Conservation (phyloP, 2,113 vertebrate genomes). For the Gadus chalcogrammus region DNA sequence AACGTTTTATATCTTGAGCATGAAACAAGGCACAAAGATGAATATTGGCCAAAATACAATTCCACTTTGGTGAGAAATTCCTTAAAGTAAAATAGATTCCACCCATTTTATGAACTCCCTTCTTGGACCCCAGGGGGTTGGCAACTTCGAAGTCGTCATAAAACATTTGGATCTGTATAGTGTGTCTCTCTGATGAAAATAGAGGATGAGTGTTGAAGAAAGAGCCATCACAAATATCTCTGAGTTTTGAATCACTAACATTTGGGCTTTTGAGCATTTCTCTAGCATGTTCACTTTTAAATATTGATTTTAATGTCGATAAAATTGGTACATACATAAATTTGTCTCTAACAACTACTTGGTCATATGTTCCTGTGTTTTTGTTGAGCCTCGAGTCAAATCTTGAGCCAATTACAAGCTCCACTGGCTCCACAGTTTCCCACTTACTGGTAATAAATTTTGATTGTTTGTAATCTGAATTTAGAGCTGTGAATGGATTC, state of each 20-base stretch:
- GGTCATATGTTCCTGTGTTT: constrained; percentile 33
- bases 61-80: constrained; percentile 24
- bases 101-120: constrained; percentile 5
- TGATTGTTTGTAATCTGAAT: constrained; percentile 4
- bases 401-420: constrained; percentile 9
- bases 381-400: constrained; percentile 28
- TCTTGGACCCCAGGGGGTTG: neutral
- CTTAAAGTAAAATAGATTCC: constrained; percentile 18
- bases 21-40: constrained; percentile 23
- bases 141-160: too few species aligned
- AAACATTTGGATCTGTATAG: too few species aligned
- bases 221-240: neutral
- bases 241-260: too few species aligned
- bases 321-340: constrained; percentile 35
- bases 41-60: constrained; percentile 23
- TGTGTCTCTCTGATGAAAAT: constrained; percentile 13
- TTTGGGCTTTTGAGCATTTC: neutral
- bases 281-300: neutral
- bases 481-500: constrained; percentile 9
- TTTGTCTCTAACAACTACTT: constrained; percentile 31
- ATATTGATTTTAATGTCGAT: constrained; percentile 12
- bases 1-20: constrained; percentile 6
- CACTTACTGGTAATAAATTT: neutral
- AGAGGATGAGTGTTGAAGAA: constrained; percentile 1
- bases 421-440: constrained; percentile 6